phyloP scores from a whole-genome alignment of 2,797 vertebrate species.

The Todus mexicanus region DNA sequence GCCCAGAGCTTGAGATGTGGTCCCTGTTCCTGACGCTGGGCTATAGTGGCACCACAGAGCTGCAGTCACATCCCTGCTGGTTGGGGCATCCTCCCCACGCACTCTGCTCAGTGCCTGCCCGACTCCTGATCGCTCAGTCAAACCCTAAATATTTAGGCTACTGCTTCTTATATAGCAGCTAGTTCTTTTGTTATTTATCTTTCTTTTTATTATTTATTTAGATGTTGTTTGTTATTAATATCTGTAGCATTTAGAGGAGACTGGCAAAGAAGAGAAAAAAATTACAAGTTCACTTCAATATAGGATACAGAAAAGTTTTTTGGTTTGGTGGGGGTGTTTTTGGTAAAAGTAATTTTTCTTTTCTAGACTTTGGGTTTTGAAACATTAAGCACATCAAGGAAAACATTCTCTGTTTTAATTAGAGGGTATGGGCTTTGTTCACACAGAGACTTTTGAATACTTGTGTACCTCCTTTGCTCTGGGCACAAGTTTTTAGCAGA shows the following conservation, averaged over 20 bases:
- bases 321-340: background rate
- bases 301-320: background rate
- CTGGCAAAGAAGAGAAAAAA: background rate
- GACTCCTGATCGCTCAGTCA: fast-evolving
- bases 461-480: background rate
- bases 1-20: background rate
- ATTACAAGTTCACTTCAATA: background rate
- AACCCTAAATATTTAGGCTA: background rate
- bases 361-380: background rate
- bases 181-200: background rate
- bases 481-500: background rate
- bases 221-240: background rate
- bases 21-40: background rate
- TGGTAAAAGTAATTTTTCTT: background rate
- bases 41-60: background rate
- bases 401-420: background rate
- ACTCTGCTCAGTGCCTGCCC: background rate
- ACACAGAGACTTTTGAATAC: background rate
- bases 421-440: background rate
- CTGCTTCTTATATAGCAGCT: background rate
- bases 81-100: background rate
- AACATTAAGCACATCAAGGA: background rate
- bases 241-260: background rate
- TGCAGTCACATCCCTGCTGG: background rate
- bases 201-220: background rate